Conservation (phyloP, 2,797 vertebrate species). For the Poecile montanus region DNA sequence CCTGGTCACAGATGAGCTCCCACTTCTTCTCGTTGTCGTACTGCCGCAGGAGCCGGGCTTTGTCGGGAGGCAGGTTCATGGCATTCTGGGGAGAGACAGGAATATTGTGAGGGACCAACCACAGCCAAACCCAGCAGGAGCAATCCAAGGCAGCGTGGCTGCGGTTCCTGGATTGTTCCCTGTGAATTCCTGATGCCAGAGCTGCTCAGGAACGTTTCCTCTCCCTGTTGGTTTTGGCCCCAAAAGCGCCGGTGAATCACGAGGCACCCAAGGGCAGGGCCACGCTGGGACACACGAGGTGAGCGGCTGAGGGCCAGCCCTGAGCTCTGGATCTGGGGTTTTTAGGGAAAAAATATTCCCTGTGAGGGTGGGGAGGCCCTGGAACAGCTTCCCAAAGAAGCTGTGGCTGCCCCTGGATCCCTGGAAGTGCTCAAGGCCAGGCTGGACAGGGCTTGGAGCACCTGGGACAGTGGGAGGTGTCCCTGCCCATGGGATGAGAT, state of each 20-base stretch:
- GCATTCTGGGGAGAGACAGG: slow-evolving; percentile 84
- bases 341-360: background rate
- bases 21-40: slow-evolving; percentile 99
- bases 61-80: slow-evolving; percentile 97
- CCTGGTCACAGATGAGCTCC: slow-evolving; percentile 99
- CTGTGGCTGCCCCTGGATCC: background rate
- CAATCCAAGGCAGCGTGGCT: background rate
- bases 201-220: background rate
- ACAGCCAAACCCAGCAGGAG: background rate
- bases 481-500: background rate
- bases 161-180: background rate
- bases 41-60: slow-evolving; percentile 92
- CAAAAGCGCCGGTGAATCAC: background rate
- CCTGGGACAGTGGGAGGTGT: rapidly evolving
- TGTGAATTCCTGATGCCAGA: background rate
- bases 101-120: background rate
- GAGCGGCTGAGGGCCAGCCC: rapidly evolving
- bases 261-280: background rate
- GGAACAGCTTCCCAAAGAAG: background rate
- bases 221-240: background rate
- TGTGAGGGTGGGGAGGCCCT: rapidly evolving
- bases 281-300: background rate
- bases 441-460: background rate
- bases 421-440: background rate
- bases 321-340: background rate